phyloP scores from a whole-genome alignment of 2,113 vertebrate genomes.

The Tricholaema leucomelas region DNA sequence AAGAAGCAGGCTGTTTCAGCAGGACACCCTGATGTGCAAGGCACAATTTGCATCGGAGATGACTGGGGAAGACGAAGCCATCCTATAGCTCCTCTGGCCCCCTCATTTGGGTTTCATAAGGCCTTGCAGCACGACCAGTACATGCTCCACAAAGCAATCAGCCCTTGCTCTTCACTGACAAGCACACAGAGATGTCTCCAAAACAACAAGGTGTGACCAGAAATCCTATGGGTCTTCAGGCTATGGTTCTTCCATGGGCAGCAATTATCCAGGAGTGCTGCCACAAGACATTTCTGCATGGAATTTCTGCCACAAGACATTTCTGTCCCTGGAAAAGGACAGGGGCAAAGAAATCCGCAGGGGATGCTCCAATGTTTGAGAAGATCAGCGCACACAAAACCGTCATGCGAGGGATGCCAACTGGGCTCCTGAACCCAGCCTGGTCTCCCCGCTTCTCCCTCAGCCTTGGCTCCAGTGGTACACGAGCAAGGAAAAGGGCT shows the following conservation, averaged over 20 bases:
- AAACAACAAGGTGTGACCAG: neutral
- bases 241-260: neutral
- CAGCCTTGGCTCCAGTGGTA: neutral
- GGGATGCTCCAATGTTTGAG: neutral
- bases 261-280: neutral
- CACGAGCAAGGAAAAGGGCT: neutral
- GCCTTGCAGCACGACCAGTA: neutral
- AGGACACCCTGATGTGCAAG: fast-evolving
- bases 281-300: neutral
- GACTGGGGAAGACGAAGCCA: neutral
- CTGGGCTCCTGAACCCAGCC: neutral
- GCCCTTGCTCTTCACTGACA: fast-evolving
- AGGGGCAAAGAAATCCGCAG: neutral
- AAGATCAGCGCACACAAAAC: neutral
- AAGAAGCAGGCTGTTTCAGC: neutral
- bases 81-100: neutral
- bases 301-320: neutral
- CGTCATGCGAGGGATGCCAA: fast-evolving
- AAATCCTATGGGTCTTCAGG: neutral
- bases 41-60: fast-evolving
- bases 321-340: neutral
- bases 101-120: neutral
- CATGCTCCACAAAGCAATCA: neutral
- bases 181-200: neutral
- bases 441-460: neutral